Evolutionary conservation across 1,140 invertebrate genomes (phyloP), one percentile per base, ranked within the genome.

Genomic region (Aphelinus certus): DNA sequence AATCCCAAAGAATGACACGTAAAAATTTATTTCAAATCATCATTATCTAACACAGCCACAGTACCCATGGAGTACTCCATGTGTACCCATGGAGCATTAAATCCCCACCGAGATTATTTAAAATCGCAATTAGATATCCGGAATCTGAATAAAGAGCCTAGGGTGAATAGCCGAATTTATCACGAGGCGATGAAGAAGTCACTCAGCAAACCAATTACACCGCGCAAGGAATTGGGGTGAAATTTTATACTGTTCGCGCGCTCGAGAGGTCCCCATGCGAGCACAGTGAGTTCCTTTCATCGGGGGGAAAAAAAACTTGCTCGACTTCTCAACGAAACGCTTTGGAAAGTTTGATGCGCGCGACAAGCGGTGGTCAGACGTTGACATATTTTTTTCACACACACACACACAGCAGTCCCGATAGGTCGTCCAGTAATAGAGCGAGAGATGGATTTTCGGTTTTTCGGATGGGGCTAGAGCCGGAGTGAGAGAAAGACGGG

Each of bases 281-380:
- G 43, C 55, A 61, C 56, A 73, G 67, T 51, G n/a, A 7, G 43
- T 70, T 76, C 73, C 68, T 79, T 73, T 76, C 26, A 9, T 45
- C 7, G 3, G 26, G 26, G 26, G 26, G 26, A 26, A 26, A 26
- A 7, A 51, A 53, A 71, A 43, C 62, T 65, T 5, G 66, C 42
- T 26, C 4, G 53, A 7, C 53, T 58, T 51, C 66, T 64, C 68
- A 68, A 68, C 72, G 60, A 57, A 47, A 1, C 45, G 10, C 51
- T 48, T 55, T 48, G 66, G 47, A 55, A 46, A 70, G n/a, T 69
- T 75, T 75, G 61, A 75, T 61, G 68, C 51, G 60, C 67, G 47
- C 51, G 47, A 64, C 63, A 53, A 42, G 55, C 45, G 46, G 57
- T 56, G 75, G 68, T 67, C 63, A 72, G 42, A 51, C 26, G 70